Percentiles rank a stretch among this genome's conserved stretches.
Conservation (phyloP, 2,797 vertebrate genomes). For the Pangasius sanitwongsei region DNA sequence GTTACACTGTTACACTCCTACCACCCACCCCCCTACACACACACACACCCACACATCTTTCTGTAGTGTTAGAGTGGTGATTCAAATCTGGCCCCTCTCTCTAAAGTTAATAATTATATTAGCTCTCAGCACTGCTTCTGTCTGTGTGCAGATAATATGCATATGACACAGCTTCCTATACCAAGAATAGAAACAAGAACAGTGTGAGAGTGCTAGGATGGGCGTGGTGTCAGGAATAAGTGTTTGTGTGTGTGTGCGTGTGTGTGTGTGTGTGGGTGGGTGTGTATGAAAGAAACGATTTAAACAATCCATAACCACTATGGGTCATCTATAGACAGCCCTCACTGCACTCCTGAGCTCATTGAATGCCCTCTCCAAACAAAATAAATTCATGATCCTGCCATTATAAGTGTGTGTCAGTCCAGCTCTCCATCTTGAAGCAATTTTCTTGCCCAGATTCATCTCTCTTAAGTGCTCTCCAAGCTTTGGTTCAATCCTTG, state of each 20-base stretch:
- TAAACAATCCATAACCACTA: not conserved
- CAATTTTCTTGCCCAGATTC: conserved; percentile 42
- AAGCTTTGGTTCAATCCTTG: conserved; percentile 20
- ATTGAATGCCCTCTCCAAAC: conserved; percentile 37
- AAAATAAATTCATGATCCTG: conserved; percentile 48
- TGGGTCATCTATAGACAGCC: not conserved
- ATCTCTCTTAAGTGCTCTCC: conserved; percentile 39
- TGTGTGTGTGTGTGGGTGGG: not conserved
- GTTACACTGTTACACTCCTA: not conserved
- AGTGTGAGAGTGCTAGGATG: conserved; percentile 25
- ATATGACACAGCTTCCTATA: conserved; percentile 35
- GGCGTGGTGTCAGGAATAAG: conserved; percentile 20
- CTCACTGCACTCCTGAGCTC: conserved; percentile 17
- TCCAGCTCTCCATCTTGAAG: conserved; percentile 41
- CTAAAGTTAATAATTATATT: conserved; percentile 55
- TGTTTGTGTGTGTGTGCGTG: not conserved
- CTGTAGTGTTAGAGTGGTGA: conserved; percentile 37
- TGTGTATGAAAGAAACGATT: not conserved
- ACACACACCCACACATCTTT: not conserved
- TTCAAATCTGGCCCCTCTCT: conserved; percentile 32
- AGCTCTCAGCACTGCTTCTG: conserved; percentile 15
- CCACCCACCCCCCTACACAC: not conserved
- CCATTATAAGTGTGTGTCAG: conserved; percentile 25
- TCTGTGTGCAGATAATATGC: conserved; percentile 45
- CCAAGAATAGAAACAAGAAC: conserved; percentile 45